These are phyloP conservation scores for Drosophila borealis DNA, from an alignment of 2,888 invertebrate species.

Conservation along the genomic window DNA sequence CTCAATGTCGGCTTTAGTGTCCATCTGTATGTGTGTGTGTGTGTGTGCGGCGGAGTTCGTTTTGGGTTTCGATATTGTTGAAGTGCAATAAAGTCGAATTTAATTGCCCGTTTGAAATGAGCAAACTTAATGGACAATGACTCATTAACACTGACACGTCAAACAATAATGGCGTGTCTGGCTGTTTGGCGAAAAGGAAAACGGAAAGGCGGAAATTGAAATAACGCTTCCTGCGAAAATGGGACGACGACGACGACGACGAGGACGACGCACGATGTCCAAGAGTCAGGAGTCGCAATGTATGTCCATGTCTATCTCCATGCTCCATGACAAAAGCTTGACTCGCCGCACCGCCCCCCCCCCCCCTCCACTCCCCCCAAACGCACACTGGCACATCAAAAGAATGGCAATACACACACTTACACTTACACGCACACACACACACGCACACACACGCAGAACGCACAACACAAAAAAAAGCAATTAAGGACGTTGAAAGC, in stretches of 20 bases:
- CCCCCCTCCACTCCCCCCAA: background rate
- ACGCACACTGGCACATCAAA: slow-evolving; percentile 66
- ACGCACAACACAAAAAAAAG: slow-evolving; percentile 76
- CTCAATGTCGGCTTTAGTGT: slow-evolving; percentile 48
- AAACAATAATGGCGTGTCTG: slow-evolving; percentile 81
- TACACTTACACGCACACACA: slow-evolving; percentile 32
- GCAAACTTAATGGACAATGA: slow-evolving; percentile 81
- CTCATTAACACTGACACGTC: slow-evolving; percentile 83
- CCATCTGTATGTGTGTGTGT: slow-evolving; percentile 38
- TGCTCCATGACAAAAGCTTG: slow-evolving; percentile 60
- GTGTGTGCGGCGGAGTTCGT: background rate
- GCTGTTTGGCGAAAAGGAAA: slow-evolving; percentile 56
- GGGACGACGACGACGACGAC: slow-evolving; percentile 40
- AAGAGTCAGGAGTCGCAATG: slow-evolving; percentile 17
- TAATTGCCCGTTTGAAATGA: slow-evolving; percentile 80
- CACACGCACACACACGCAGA: slow-evolving; percentile 35
- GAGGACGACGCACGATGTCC: slow-evolving; percentile 38
- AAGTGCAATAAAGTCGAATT: slow-evolving; percentile 82
- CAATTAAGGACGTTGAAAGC: slow-evolving; percentile 85
- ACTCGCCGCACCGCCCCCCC: slow-evolving; percentile 31
- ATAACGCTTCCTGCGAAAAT: slow-evolving; percentile 75
- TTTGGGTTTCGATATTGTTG: slow-evolving; percentile 39
- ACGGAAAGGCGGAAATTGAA: slow-evolving; percentile 80
- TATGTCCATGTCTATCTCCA: slow-evolving; percentile 37
- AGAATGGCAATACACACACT: slow-evolving; percentile 50